Evolutionary conservation across 2,888 invertebrate genomes (phyloP).

Genomic region (Nymphalis polychloros): DNA sequence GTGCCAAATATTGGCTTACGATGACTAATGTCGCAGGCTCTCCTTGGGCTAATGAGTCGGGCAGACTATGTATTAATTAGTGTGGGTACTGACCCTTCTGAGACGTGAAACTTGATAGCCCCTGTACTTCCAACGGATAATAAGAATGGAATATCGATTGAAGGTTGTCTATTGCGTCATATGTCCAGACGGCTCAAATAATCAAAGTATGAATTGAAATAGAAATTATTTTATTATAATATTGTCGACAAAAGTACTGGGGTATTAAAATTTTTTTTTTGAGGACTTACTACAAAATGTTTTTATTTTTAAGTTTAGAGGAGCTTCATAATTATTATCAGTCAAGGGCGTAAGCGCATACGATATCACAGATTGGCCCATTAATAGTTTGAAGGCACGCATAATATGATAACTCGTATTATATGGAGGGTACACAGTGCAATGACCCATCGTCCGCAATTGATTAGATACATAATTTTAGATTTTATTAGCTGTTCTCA

Average conservation of each 20-base stretch:
- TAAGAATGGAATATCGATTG: slow-evolving; percentile 35
- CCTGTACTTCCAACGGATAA: slow-evolving; percentile 17
- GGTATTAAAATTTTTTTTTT: no score
- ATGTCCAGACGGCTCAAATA: slow-evolving; percentile 28
- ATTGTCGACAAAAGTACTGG: no score
- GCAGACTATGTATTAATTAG: slow-evolving; percentile 27
- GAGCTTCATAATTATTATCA: slow-evolving; percentile 13
- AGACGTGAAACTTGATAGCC: slow-evolving; percentile 34
- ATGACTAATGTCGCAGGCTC: slow-evolving; percentile 40
- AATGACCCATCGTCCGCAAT: slow-evolving; percentile 43
- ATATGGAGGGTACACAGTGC: slow-evolving; percentile 39
- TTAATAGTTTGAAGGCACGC: slow-evolving; percentile 31
- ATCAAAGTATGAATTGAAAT: slow-evolving; percentile 1
- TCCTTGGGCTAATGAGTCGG: slow-evolving; percentile 26
- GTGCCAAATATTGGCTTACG: slow-evolving; percentile 42
- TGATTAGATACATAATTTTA: slow-evolving; percentile 43
- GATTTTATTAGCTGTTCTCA: slow-evolving; percentile 19
- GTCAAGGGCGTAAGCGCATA: slow-evolving; percentile 27
- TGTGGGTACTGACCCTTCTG: slow-evolving; percentile 31
- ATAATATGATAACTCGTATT: slow-evolving; percentile 33
- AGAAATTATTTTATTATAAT: no score
- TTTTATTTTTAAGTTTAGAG: not conserved
- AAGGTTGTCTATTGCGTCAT: slow-evolving; percentile 35
- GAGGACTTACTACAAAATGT: no score
- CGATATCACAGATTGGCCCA: slow-evolving; percentile 17